phyloP scores from a whole-genome alignment of 2,797 vertebrate species.

The Eurystomus glaucurus region DNA sequence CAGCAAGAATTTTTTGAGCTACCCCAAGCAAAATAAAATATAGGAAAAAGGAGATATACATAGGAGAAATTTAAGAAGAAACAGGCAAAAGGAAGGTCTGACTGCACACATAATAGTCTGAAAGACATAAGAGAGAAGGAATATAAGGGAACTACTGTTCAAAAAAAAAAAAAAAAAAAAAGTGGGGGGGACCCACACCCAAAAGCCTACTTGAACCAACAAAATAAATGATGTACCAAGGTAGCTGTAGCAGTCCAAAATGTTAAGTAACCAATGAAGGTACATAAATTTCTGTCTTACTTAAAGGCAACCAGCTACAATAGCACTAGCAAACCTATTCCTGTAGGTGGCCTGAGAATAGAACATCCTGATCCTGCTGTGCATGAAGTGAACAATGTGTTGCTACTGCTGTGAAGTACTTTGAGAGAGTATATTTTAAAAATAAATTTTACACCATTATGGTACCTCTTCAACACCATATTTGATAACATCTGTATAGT shows the following conservation, averaged over 20 bases:
- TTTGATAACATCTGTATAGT: neutral
- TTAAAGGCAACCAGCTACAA: neutral
- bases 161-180: neutral
- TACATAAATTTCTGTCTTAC: neutral
- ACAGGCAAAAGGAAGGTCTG: neutral
- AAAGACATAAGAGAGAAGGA: neutral
- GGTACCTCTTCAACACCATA: neutral
- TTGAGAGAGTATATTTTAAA: neutral
- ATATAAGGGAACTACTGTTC: rapidly evolving
- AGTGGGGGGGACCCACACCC: rapidly evolving
- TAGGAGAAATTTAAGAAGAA: neutral
- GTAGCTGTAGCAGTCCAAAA: neutral
- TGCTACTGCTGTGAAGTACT: neutral
- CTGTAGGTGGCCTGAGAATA: neutral
- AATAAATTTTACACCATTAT: neutral
- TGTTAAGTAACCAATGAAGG: neutral
- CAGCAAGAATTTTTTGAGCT: neutral
- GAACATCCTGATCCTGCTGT: neutral
- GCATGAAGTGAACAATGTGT: rapidly evolving
- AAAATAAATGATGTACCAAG: neutral
- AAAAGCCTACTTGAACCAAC: neutral
- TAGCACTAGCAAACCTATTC: neutral
- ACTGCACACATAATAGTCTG: neutral
- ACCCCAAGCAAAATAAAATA: neutral
- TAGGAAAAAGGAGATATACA: neutral